Evolutionary conservation across 1,140 invertebrate species (phyloP), one percentile per base, ranked within the genome.

Genomic region (Tribolium madens): DNA sequence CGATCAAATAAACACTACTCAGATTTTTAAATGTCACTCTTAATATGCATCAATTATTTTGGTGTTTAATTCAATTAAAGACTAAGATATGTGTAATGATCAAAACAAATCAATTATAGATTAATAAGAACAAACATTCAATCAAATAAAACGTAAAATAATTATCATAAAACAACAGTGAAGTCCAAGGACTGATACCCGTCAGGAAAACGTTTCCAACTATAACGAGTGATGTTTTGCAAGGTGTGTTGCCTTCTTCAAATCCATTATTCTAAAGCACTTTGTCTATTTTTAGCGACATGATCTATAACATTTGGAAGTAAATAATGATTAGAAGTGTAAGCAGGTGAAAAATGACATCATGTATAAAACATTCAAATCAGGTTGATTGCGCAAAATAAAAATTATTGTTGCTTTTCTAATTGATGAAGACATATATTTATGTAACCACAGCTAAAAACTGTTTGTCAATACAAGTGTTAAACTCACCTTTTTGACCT

Each of bases 51-150:
- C 57, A 26, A 33, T 33, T 26, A 57, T 57, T 57, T 64, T 64
- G 17, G 21, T 33, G 26, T 64, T 64, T 64, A 64, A 64, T 64
- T 64, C 26, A 64, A 64, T 64, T 64, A 64, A 64, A 26, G 57
- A 26, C 12, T 2, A n/a, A 57, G n/a, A 7, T 10, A 18, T 3
- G 14, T 14, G 26, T 26, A 12, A 33, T 12, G 57, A 64, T 14
- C 14, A 64, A 64, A 64, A 64, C 57, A 64, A 64, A 64, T 64
- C 57, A 64, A 64, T 64, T 64, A 64, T 64, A 64, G 57, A 64
- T 64, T 64, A 64, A 64, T 64, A 14, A 2, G 10, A 64, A 64
- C 57, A 64, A 52, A 64, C 57, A 64, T 64, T 12, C 9, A 33
- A 64, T 26, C 26, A 64, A 64, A 64, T 64, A 64, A 64, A 64